A percentile compares a stretch with the other conserved stretches of the same genome.
Evolutionary conservation across 2,888 invertebrate genomes (phyloP).

Genomic region (Myathropa florea): DNA sequence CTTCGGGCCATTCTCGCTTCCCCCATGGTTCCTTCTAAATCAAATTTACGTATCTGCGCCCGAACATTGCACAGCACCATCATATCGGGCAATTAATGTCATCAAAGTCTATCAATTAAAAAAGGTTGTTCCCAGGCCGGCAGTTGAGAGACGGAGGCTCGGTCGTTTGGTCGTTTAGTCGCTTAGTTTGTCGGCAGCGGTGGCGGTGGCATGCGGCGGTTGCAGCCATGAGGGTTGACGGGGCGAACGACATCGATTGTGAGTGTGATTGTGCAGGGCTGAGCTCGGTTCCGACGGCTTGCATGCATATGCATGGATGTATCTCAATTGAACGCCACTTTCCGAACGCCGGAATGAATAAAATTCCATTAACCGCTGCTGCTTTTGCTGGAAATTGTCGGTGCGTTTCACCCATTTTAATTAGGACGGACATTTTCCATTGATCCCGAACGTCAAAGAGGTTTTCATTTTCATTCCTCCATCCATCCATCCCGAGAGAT

Average conservation of each 20-base stretch:
- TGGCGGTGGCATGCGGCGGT: background rate
- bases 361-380: constrained; percentile 53
- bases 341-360: constrained; percentile 36
- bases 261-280: background rate
- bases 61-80: constrained; percentile 33
- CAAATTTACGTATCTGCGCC: constrained; percentile 51
- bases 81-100: constrained; percentile 66
- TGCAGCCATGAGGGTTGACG: constrained; percentile 42
- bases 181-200: background rate
- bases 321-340: constrained; percentile 54
- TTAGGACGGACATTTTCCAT: constrained; percentile 66
- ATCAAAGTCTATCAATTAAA: constrained; percentile 60
- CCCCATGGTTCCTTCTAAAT: constrained; percentile 26
- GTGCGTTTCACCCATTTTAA: constrained; percentile 65
- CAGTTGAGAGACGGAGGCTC: background rate
- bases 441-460: constrained; percentile 63
- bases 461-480: constrained; percentile 52
- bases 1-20: background rate
- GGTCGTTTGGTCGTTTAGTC: background rate
- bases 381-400: constrained; percentile 56
- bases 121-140: constrained; percentile 55
- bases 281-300: constrained; percentile 10
- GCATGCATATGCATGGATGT: constrained; percentile 25
- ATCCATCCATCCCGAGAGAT: background rate
- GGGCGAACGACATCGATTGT: constrained; percentile 39